Base-by-base conservation (phyloP, 2,888 invertebrate species). In the Papilio gigon region DNA sequence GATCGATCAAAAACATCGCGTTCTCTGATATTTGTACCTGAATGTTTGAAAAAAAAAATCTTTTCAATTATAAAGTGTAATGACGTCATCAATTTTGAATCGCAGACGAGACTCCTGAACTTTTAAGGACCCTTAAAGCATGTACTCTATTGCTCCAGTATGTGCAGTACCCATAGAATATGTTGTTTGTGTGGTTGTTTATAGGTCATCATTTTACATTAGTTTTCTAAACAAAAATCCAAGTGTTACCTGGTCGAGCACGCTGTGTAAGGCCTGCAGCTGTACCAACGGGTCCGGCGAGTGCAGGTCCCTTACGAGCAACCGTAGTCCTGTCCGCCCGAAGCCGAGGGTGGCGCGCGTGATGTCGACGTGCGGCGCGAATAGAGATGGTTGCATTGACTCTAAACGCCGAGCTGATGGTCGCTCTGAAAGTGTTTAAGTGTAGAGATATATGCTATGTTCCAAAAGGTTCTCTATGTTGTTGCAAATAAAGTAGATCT, bases 21-120 rank as follows among this genome's bases (percentile, higher is more conserved):
- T 77, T 83, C 74, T 91, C 90, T 65, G 90, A 79, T 77, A 87
- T 87, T 79, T 87, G 85, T 9, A 90, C 85, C 92, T 91, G 80
- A 35, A n/a, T n/a, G n/a, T n/a, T n/a, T n/a, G n/a, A 75, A 77
- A 60, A 20, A 59, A 59, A 5, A 17, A 58, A 67, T 56, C 37
- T 42, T 17, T 20, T 33, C 11, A 42, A 27, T 11, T 20, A 17
- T 50, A 50, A 50, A 11, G 20, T 50, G 6, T 5, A 12, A 25
- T 35, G 3, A 27, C n/a, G 44, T 44, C 44, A 44, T 22, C 44
- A 17, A 53, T 47, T n/a, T n/a, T n/a, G n/a, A n/a, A n/a, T n/a
- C n/a, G n/a, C n/a, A n/a, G n/a, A n/a, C n/a, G n/a, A n/a, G n/a
- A n/a, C 37, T 37, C 37, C 1, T 14, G n/a, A 37, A 14, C 14